Evolutionary conservation across 2,113 vertebrate species (phyloP), one percentile per base, ranked within the genome.

Genomic region (Neolamprologus hecqui): DNA sequence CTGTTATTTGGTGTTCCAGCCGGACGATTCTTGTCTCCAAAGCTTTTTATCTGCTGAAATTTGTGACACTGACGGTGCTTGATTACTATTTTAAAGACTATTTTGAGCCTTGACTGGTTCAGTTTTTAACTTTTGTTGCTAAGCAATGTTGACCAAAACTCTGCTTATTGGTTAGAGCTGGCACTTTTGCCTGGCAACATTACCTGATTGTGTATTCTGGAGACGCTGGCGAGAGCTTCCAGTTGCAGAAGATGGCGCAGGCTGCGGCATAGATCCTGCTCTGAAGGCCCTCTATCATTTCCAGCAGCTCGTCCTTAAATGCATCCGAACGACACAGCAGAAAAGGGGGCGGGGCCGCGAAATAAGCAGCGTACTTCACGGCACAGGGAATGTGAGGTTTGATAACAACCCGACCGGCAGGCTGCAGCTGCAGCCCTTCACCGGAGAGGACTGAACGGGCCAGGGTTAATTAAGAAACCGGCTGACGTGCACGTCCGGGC

Each of bases 51-150:
- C 86, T 73, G 70, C 83, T 12, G n/a, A 82, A 84, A 84, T 83
- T 54, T 68, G 86, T 85, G 88, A 91, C 83, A 84, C 83, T 13
- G 73, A 80, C 31, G 31, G 82, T 53, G 84, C 55, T 88, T 90
- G 90, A 87, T 90, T 79, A 88, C 81, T 92, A 51, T 91, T 92
- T 94, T 90, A 88, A 90, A 92, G 92, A 92, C 88, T 90, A 89
- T 93, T 93, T 92, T 84, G 85, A 89, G 83, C 85, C 68, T 85
- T 86, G 90, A 92, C 90, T 88, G 87, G 82, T 90, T 91, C 86
- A 6, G 81, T 93, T 92, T 93, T 88, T 92, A 94, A 95, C 92
- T 94, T 94, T 92, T 90, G 94, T 95, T 95, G 94, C 94, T 95
- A 94, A 92, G 94, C 93, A 84, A 91, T 95, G 85, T 92, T 93